Percentiles rank a stretch among this genome's conserved stretches.
These are phyloP conservation scores for Erythrocebus patas DNA, from an alignment of 2,113 vertebrate genomes.

Conservation along the genomic window DNA sequence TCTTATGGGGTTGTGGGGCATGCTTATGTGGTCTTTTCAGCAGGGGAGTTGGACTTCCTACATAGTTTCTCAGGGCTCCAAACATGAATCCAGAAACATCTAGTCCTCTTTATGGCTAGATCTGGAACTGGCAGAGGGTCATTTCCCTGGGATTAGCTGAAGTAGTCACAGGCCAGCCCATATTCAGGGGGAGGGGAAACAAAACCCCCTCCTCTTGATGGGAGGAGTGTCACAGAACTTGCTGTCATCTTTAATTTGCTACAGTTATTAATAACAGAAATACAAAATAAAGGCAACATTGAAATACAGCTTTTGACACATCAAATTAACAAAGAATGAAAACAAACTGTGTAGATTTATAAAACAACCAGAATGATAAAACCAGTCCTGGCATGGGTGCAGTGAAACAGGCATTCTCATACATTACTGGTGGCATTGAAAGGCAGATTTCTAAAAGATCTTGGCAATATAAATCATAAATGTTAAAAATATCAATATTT, in stretches of 20 bases:
- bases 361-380: not conserved
- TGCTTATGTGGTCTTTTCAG: not conserved
- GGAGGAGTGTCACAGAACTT: not conserved
- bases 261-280: not conserved
- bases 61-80: not conserved
- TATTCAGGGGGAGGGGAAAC: not conserved
- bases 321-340: not conserved
- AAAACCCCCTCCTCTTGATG: not conserved
- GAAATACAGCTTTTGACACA: not conserved
- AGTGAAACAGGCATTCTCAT: not conserved
- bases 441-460: not conserved
- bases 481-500: not conserved
- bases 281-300: not conserved
- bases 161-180: not conserved
- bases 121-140: not conserved
- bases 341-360: not conserved
- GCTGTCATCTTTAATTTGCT: not conserved
- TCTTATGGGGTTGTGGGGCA: not conserved
- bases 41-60: not conserved
- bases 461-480: not conserved
- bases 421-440: not conserved
- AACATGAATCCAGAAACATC: not conserved
- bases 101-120: not conserved
- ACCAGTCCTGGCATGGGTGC: not conserved
- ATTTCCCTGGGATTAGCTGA: not conserved